Conservation (phyloP, 2,888 invertebrate genomes). For the Ophioninae sp. region DNA sequence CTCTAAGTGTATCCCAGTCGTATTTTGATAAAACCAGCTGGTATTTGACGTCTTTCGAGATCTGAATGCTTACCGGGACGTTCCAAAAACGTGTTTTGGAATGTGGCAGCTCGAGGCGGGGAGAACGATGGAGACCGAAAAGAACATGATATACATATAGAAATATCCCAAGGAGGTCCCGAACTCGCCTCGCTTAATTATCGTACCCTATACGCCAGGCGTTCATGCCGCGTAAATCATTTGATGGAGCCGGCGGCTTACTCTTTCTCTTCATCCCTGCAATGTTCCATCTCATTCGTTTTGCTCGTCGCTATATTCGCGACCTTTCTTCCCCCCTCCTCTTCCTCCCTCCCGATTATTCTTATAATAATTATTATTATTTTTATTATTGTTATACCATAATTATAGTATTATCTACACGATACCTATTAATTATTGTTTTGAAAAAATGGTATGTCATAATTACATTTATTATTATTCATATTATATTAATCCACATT, state of each 20-base stretch:
- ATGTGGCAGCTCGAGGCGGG: background rate
- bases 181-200: conserved; percentile 75
- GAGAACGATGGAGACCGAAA: background rate
- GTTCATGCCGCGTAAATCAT: conserved; percentile 78
- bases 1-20: background rate
- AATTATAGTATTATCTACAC: no score
- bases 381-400: no score
- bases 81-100: background rate
- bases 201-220: conserved; percentile 74
- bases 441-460: no score
- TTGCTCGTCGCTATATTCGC: conserved; percentile 5
- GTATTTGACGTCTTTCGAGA: background rate
- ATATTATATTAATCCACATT: no score
- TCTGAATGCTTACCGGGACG: background rate
- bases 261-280: conserved; percentile 19
- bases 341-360: background rate
- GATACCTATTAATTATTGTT: no score
- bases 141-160: conserved; percentile 17
- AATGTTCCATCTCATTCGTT: conserved; percentile 41
- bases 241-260: conserved; percentile 69
- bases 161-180: conserved; percentile 16
- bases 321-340: background rate
- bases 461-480: no score
- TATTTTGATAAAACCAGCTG: background rate
- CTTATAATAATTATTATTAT: no score